These are phyloP conservation scores for Euproctis similis DNA, from an alignment of 2,888 invertebrate genomes.

Conservation along the genomic window DNA sequence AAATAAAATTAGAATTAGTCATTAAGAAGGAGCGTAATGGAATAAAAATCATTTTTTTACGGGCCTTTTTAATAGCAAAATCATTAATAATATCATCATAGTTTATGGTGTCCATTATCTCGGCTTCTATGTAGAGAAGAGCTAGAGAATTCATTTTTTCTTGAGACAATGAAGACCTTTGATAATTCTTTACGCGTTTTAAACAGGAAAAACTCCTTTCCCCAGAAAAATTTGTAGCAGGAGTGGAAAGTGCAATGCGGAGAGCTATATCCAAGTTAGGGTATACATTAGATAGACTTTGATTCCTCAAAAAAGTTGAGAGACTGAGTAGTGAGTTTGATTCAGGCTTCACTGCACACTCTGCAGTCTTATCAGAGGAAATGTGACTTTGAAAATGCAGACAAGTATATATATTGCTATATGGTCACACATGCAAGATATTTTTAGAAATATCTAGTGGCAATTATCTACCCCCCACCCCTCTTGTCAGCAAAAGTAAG, in stretches of 20 bases:
- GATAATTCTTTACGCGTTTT: too few species aligned
- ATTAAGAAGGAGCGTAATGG: too few species aligned
- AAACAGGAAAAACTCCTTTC: conserved; percentile 14
- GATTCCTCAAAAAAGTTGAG: conserved; percentile 6
- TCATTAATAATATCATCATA: background rate
- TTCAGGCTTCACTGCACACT: conserved; percentile 2
- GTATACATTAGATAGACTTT: background rate
- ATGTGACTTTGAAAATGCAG: too few species aligned
- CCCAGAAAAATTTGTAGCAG: conserved; percentile 17
- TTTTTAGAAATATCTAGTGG: too few species aligned
- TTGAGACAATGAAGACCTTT: conserved; percentile 1
- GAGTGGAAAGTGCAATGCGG: conserved; percentile 12
- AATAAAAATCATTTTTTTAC: too few species aligned
- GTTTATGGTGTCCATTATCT: background rate
- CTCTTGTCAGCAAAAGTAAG: too few species aligned
- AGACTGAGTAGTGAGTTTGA: conserved; percentile 8
- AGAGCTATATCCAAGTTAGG: conserved; percentile 14
- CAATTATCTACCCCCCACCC: too few species aligned
- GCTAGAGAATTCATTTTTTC: background rate
- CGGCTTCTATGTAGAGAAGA: background rate
- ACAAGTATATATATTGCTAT: too few species aligned
- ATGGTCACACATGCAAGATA: too few species aligned
- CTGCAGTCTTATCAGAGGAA: conserved; percentile 11
- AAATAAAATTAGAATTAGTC: too few species aligned
- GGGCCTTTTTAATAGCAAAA: too few species aligned